Conservation (phyloP, 2,113 vertebrate species). For the Cynoglossus semilaevis region DNA sequence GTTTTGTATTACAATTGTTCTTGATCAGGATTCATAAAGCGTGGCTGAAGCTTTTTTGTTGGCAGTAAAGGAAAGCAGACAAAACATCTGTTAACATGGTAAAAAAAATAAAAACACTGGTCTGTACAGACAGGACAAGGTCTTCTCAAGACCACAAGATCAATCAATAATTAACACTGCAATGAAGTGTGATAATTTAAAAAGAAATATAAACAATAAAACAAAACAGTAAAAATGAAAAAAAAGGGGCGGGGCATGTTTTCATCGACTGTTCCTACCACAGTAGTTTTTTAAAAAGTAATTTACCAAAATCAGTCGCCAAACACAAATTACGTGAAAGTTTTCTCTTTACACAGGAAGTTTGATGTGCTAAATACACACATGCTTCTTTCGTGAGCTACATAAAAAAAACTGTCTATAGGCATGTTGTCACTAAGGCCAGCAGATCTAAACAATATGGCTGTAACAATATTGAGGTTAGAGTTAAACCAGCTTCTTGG, state of each 20-base stretch:
- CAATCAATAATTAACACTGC: no score
- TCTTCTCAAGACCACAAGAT: no score
- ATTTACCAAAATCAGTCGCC: no score
- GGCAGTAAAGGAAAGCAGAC: constrained; percentile 64
- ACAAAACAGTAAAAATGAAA: no score
- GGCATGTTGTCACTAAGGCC: constrained; percentile 56
- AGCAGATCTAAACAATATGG: constrained; percentile 70
- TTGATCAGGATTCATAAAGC: constrained; percentile 42
- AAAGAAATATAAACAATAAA: no score
- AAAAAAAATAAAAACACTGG: not conserved
- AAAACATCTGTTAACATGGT: constrained; percentile 31
- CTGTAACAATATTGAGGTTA: constrained; percentile 72
- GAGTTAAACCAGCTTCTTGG: constrained; percentile 58
- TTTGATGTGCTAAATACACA: constrained; percentile 36
- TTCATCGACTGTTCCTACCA: no score
- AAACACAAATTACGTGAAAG: no score
- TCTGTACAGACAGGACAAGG: no score
- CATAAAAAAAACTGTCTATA: constrained; percentile 61
- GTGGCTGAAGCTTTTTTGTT: constrained; percentile 60
- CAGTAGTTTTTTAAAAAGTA: no score
- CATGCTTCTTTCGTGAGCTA: constrained; percentile 64
- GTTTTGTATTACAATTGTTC: constrained; percentile 26
- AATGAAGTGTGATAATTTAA: no score
- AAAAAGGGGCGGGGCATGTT: no score
- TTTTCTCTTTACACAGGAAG: no score